Percentiles rank a stretch among this genome's conserved stretches.
Evolutionary conservation across 1,140 invertebrate genomes (phyloP).

Genomic region (Trichogramma pretiosum): DNA sequence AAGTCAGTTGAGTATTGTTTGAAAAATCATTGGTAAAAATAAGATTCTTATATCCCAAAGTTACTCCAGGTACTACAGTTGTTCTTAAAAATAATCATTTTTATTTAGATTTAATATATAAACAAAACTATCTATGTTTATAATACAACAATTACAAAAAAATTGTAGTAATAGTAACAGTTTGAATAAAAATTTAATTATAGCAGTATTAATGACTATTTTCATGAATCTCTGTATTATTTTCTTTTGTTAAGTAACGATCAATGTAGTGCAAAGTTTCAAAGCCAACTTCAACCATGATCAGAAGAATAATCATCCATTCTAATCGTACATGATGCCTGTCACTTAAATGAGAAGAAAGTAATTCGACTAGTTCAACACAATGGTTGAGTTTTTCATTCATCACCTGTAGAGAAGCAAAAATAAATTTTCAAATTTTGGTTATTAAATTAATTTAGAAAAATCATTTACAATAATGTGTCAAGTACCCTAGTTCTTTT

Average conservation of each 20-base stretch:
- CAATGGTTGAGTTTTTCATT: conserved; percentile 93
- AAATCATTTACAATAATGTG: neutral
- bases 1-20: no score
- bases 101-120: no score
- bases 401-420: conserved; percentile 59
- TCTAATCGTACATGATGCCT: conserved; percentile 84
- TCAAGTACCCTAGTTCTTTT: conserved; percentile 64
- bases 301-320: conserved; percentile 93
- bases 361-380: conserved; percentile 77
- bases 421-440: neutral
- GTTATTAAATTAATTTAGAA: conserved; percentile 4
- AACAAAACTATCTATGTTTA: no score
- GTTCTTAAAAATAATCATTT: no score
- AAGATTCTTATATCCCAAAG: no score
- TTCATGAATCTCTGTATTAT: no score
- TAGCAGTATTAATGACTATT: no score
- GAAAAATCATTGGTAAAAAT: no score
- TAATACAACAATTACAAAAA: no score
- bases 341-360: conserved; percentile 82
- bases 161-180: no score
- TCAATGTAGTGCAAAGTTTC: conserved; percentile 76
- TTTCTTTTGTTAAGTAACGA: conserved; percentile 27
- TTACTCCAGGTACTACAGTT: no score
- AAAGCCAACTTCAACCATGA: conserved; percentile 88
- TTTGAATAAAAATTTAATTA: no score